Base-by-base conservation (phyloP, 2,797 vertebrate species). In the Acanthurus tractus region DNA sequence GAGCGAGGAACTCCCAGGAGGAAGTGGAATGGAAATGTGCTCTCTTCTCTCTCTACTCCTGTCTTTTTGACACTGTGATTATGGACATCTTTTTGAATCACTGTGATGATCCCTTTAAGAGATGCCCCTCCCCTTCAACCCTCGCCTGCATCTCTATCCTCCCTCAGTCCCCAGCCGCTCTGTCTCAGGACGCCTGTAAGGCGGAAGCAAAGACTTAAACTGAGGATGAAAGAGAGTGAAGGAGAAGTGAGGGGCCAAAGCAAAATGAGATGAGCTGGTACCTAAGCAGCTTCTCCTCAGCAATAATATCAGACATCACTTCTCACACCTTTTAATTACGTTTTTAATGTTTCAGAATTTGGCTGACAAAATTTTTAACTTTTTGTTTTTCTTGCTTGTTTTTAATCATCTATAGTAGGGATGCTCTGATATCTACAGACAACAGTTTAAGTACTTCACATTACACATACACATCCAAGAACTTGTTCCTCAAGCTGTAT, bases 101-200 rank as follows among this genome's bases (percentile, higher is more conserved):
- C 97, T 97, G 97, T 98, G 98, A 97, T 89, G 84, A 91, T 86
- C 93, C 92, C 93, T 93, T 93, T 91, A 91, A 91, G 71, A 90
- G 81, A 87, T 91, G 13, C 63, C 81, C 85, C 66, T 92, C 93
- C 85, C 88, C 95, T 93, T 95, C 95, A 95, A 88, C 94, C 89
- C 88, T 88, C 79, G 78, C 91, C 89, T 93, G 95, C 95, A 95
- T 88, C 94, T 89, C 88, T 88, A 79, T 78, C 91, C 89, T 93
- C 76, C 78, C 81, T 25, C 78, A 80, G 93, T 89, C 90, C 93
- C 92, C 75, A 91, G 95, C 94, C 85, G 95, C 63, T 70, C 82
- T 73, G 42, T 63, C 56, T 55, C 61, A 67, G 79, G 81, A 84
- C 4, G 58, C 69, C 65, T 23, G 61, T 55, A 56, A 81, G 58